Evolutionary conservation across 2,797 vertebrate species (phyloP), one percentile per base, ranked within the genome.

Genomic region (Eulemur coronatus): DNA sequence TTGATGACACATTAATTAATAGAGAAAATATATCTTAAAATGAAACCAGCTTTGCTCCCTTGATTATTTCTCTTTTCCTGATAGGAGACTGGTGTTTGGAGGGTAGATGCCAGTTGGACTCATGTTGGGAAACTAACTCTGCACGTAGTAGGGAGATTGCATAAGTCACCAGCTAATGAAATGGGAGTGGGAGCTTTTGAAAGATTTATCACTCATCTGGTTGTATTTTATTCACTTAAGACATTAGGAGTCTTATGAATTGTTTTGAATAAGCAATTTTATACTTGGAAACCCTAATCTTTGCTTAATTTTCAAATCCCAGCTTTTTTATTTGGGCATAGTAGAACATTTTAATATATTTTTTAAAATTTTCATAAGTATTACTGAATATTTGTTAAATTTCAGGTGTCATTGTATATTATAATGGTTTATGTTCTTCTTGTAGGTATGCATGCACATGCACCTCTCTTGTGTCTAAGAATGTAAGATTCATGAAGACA

Each of bases 341-440:
- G 41, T 91, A 70, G 78, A 94, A 38, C 50, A 75, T 10, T 75
- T 84, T 96, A 79, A 92, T 94, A 76, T 61, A 67, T 89, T 80
- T 65, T 92, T 69, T 52, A 76, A 50, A 93, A 41, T 1, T 43
- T 67, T 94, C 76, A 20, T 61, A 93, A 94, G 22, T 33, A 75
- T 55, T 97, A 80, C 59, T 92, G 75, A 75, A 70, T 94, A 52
- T 84, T 95, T 84, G n/a, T 95, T 82, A 95, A 84, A 93, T 93
- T 91, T 89, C 61, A 96, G 26, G n/a, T 96, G 55, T 28, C n/a
- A 61, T 95, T 80, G n/a, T 94, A 52, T 89, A 46, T 93, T 63
- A 41, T 84, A 94, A 92, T 86, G 38, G 24, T 80, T 52, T 80
- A 72, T 72, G 33, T 72, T 95, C 61, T 63, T 94, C 43, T 67